Evolutionary conservation across 2,113 vertebrate genomes (phyloP), one percentile per base, ranked within the genome.

Genomic region (Corythornis madagascariensis): DNA sequence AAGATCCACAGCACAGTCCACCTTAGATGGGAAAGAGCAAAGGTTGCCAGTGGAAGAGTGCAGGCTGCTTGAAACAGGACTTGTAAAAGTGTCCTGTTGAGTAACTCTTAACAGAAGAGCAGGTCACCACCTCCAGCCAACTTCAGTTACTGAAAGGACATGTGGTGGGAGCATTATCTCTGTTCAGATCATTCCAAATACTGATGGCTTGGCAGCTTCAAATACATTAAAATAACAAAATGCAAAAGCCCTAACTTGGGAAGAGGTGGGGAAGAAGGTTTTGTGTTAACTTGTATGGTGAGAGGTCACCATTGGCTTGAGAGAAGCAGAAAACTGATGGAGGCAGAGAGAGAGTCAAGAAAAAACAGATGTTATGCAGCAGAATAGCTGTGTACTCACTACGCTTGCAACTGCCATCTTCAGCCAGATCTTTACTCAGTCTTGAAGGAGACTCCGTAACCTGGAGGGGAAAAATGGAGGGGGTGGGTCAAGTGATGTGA

Each of bases 381-480:
- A 17, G 31, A 1, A 1, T 13, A n/a, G 19, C 12, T 67, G 29
- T 84, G n/a, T 90, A 95, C 95, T 96, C 78, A 95, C 95, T 42
- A 10, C 0, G 4, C 25, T 72, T 22, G 65, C 43, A 82, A 40
- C 31, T 64, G 74, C 40, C 95, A 92, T 96, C 82, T 92, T 84
- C 67, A 69, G 35, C 21, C 63, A 69, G n/a, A 31, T 38, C 1
- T 2, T 52, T 31, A 8, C 40, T 56, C 18, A 6, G 61, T 48
- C 61, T 59, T 75, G 59, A 85, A 64, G 61, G 31, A 80, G 57
- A 5, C 22, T 42, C 59, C 0, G 31, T 45, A 73, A 43, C 26
- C 81, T 76, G 66, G 35, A 80, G 18, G 45, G 38, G 20, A 82
- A 61, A 91, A 38, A 66, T 61, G 13, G 5, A 6, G 8, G 4